Conservation (phyloP, 2,797 vertebrate species). For the Acipenser ruthenus region DNA sequence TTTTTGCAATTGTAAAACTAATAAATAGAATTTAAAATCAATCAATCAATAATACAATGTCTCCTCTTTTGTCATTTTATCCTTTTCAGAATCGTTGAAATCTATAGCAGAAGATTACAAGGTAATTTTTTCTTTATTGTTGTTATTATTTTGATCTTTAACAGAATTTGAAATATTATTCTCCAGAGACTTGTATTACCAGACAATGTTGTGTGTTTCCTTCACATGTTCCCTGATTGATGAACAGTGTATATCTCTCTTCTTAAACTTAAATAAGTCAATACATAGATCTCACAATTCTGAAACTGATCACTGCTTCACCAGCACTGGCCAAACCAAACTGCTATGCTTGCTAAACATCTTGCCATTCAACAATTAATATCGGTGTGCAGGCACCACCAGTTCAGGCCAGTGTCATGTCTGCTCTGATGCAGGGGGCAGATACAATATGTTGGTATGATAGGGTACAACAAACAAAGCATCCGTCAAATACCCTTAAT, state of each 20-base stretch:
- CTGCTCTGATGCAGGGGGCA: too few relatives aligned
- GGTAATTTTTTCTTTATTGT: constrained; percentile 49
- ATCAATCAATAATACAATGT: constrained; percentile 2
- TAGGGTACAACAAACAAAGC: too few relatives aligned
- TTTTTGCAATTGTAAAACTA: neutral
- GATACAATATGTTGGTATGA: too few relatives aligned
- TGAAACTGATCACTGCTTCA: too few relatives aligned
- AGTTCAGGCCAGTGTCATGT: too few relatives aligned
- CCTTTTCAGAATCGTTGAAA: constrained; percentile 85
- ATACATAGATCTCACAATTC: too few relatives aligned
- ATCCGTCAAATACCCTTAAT: too few relatives aligned
- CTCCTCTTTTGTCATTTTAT: constrained; percentile 18
- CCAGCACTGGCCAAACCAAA: too few relatives aligned
- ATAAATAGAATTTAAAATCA: constrained; percentile 9
- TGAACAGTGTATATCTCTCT: constrained; percentile 10
- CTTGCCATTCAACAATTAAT: too few relatives aligned
- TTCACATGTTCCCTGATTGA: neutral
- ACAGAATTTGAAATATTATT: neutral
- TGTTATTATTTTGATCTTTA: neutral
- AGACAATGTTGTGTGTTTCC: neutral
- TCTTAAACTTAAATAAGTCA: too few relatives aligned
- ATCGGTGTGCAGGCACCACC: too few relatives aligned
- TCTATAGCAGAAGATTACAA: constrained; percentile 93
- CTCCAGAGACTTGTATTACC: neutral
- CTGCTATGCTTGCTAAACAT: too few relatives aligned